Conservation (phyloP, 2,113 vertebrate genomes). For the Canis aureus region DNA sequence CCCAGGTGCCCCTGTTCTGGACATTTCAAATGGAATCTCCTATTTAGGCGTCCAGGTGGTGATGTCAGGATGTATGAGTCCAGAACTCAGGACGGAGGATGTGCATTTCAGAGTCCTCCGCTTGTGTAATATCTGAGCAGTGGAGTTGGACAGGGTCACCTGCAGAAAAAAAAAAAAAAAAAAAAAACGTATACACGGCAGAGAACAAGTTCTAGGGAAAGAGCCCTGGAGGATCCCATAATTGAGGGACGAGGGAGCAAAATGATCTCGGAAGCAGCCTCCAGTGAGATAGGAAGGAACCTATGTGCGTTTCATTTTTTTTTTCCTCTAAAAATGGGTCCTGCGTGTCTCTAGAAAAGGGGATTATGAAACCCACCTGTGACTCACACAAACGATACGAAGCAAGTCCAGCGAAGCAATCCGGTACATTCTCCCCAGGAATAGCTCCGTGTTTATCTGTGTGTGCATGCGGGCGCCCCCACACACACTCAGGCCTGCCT, state of each 20-base stretch:
- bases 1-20: background rate
- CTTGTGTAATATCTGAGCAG: background rate
- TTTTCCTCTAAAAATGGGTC: background rate
- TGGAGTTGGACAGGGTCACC: too few species aligned
- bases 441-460: accelerated
- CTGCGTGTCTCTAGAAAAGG: accelerated
- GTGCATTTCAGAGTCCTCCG: accelerated
- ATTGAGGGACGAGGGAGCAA: background rate
- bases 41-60: too few species aligned
- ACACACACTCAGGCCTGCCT: accelerated
- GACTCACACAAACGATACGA: background rate
- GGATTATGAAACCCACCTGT: background rate
- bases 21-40: background rate
- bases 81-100: background rate
- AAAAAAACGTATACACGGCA: accelerated
- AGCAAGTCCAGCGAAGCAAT: background rate
- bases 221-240: background rate
- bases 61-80: background rate
- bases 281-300: background rate
- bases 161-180: too few species aligned
- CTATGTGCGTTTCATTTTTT: background rate
- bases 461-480: accelerated
- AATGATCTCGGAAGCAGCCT: background rate
- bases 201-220: background rate
- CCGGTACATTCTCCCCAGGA: accelerated